phyloP scores from a whole-genome alignment of 2,113 vertebrate species.

The Indri indri region DNA sequence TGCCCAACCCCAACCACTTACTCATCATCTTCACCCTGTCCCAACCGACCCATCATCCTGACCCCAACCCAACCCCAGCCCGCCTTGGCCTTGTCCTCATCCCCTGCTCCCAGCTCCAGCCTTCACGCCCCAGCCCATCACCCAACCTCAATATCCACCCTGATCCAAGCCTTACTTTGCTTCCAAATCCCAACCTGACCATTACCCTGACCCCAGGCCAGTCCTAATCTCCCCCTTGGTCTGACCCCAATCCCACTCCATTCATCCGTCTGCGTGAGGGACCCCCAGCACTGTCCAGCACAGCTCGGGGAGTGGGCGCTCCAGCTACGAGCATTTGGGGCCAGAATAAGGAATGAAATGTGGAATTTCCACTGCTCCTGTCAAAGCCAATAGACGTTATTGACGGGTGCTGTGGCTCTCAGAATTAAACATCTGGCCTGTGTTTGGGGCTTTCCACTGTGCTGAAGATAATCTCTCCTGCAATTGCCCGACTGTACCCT shows the following conservation, averaged over 20 bases:
- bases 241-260: not conserved
- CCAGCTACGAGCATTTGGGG: not conserved
- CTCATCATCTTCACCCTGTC: not conserved
- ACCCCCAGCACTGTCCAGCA: rapidly evolving
- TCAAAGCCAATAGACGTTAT: not conserved
- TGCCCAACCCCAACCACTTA: not conserved
- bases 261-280: not conserved
- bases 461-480: not conserved
- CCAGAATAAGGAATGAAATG: not conserved
- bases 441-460: not conserved
- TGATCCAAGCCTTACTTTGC: not conserved
- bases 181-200: not conserved
- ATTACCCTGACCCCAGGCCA: not conserved
- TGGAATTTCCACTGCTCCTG: not conserved
- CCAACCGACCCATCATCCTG: not conserved
- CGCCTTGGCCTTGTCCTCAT: not conserved
- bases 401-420: not conserved
- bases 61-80: not conserved
- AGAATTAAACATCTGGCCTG: not conserved
- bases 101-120: not conserved
- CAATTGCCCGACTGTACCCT: not conserved
- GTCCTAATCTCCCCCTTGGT: not conserved
- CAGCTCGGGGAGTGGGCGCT: rapidly evolving
- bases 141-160: not conserved
- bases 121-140: not conserved